Conservation (phyloP, 2,797 vertebrate species). For the Neostethus bicornis region DNA sequence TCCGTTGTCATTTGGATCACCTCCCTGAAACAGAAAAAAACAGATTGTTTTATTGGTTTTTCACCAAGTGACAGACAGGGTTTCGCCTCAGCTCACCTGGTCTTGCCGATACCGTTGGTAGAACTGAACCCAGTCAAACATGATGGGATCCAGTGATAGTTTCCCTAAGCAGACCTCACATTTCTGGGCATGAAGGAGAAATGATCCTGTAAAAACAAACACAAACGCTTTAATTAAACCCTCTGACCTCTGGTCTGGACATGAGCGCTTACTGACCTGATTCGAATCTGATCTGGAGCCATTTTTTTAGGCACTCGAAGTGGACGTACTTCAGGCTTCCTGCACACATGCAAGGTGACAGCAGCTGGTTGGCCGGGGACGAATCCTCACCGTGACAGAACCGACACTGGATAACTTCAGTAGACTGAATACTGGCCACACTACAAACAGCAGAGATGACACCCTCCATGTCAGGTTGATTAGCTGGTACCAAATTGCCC, state of each 20-base stretch:
- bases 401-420: slow-evolving; percentile 83
- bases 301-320: slow-evolving; percentile 85
- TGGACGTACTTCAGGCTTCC: slow-evolving; percentile 78
- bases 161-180: neutral
- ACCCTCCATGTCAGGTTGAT: no score
- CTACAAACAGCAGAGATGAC: slow-evolving; percentile 7
- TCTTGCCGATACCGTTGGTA: neutral
- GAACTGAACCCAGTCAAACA: neutral
- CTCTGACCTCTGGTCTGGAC: neutral
- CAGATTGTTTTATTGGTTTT: neutral
- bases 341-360: slow-evolving; percentile 18
- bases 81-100: no score
- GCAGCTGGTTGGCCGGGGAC: slow-evolving; percentile 5
- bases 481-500: no score
- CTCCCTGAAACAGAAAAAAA: neutral
- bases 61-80: no score
- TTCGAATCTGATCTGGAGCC: slow-evolving; percentile 82
- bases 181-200: neutral
- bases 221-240: neutral
- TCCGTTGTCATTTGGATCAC: neutral
- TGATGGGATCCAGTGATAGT: neutral
- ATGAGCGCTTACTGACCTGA: slow-evolving; percentile 71
- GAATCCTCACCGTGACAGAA: slow-evolving; percentile 81
- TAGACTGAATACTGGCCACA: slow-evolving; percentile 60
- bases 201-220: neutral